These are phyloP conservation scores for Psittacula derbiana DNA, from an alignment of 2,797 vertebrate species.

Conservation along the genomic window DNA sequence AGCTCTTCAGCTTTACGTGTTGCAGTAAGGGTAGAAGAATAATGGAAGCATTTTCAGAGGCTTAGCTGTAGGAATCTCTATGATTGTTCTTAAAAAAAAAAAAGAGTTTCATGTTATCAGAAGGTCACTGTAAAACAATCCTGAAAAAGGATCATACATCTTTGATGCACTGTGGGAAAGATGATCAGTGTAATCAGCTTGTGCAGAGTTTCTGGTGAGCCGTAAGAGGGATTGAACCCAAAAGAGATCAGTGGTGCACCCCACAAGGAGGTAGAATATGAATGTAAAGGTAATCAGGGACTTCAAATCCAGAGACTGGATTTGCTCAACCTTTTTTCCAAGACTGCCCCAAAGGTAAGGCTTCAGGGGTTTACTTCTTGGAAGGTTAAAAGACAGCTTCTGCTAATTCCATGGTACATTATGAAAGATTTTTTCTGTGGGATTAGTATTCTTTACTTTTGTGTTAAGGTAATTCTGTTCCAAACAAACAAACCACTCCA, in stretches of 20 bases:
- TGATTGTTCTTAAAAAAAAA: not conserved
- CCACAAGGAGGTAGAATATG: not conserved
- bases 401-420: not conserved
- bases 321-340: not conserved
- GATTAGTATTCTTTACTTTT: not conserved
- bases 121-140: not conserved
- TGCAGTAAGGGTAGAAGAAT: not conserved
- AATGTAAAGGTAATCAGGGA: not conserved
- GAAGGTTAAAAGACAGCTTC: not conserved
- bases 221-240: not conserved
- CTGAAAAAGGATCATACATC: not conserved
- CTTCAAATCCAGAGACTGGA: not conserved
- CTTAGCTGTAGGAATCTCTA: not conserved
- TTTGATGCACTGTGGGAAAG: not conserved
- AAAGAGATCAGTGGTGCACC: not conserved
- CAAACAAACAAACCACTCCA: not conserved
- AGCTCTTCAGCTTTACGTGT: not conserved
- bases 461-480: not conserved
- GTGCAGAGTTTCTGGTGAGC: not conserved
- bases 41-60: not conserved
- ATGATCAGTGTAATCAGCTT: not conserved
- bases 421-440: not conserved
- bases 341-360: not conserved
- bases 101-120: not conserved
- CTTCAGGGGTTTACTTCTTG: not conserved